Evolutionary conservation across 2,888 invertebrate genomes (phyloP).

Genomic region (Cecidostiba fungosa): DNA sequence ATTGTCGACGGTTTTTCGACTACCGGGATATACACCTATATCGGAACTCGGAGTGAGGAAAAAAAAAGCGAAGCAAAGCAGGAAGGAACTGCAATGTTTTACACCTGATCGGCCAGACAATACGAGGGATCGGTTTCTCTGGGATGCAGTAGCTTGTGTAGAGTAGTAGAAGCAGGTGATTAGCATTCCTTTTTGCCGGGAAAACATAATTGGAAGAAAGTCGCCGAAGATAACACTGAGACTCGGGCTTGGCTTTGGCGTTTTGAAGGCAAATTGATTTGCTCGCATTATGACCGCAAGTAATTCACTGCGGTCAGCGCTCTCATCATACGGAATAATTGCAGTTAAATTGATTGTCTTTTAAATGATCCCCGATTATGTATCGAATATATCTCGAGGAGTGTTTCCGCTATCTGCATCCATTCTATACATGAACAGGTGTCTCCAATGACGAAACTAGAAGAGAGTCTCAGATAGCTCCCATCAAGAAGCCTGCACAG

Average conservation of each 20-base stretch:
- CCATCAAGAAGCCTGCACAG: too few species aligned
- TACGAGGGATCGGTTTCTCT: neutral
- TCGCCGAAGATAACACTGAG: neutral
- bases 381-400: neutral
- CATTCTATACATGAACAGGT: too few species aligned
- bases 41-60: neutral
- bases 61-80: neutral
- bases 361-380: too few species aligned
- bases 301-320: neutral
- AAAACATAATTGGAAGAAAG: conserved; percentile 14
- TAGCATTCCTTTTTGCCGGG: conserved; percentile 9
- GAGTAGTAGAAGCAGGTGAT: neutral
- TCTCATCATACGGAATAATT: too few species aligned
- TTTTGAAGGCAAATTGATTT: neutral
- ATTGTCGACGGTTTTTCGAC: conserved; percentile 1
- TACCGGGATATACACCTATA: neutral
- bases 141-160: neutral
- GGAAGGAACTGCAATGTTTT: neutral
- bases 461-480: too few species aligned
- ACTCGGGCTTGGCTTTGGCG: neutral
- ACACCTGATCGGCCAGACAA: neutral
- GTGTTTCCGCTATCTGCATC: too few species aligned
- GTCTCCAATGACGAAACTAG: too few species aligned
- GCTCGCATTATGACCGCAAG: neutral
- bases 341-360: neutral